These are phyloP conservation scores for Latrodectus geometricus DNA, from an alignment of 1,140 invertebrate species.

Conservation along the genomic window DNA sequence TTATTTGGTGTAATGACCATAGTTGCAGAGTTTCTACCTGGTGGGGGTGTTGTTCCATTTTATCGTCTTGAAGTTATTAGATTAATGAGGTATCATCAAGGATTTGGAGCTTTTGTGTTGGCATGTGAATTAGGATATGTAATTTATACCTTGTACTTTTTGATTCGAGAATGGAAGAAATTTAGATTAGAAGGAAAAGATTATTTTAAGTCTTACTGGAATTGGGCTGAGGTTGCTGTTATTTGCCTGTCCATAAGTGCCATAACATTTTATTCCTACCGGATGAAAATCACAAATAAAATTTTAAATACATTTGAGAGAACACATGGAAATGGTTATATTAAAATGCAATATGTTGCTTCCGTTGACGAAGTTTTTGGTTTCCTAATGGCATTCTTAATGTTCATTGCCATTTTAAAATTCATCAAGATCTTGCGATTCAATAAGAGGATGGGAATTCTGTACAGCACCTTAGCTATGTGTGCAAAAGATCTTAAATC, in stretches of 20 bases:
- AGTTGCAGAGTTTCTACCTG: slow-evolving; percentile 72
- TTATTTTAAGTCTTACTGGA: slow-evolving; percentile 72
- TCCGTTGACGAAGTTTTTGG: slow-evolving; percentile 72
- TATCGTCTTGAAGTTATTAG: slow-evolving; percentile 72
- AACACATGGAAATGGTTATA: slow-evolving; percentile 70
- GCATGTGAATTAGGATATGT: slow-evolving; percentile 69
- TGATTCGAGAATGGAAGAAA: slow-evolving; percentile 68
- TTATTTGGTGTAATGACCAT: slow-evolving; percentile 72
- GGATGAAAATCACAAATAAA: slow-evolving; percentile 68
- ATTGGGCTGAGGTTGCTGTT: slow-evolving; percentile 70
- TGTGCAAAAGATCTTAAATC: slow-evolving; percentile 69
- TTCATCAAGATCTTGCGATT: slow-evolving; percentile 72
- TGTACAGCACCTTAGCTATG: slow-evolving; percentile 67
- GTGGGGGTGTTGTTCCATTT: slow-evolving; percentile 71
- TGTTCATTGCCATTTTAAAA: slow-evolving; percentile 72
- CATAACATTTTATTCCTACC: slow-evolving; percentile 71
- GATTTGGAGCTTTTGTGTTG: slow-evolving; percentile 67
- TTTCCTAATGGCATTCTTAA: slow-evolving; percentile 69
- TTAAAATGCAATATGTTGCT: slow-evolving; percentile 72
- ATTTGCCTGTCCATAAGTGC: slow-evolving; percentile 69
- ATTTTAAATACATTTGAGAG: slow-evolving; percentile 69
- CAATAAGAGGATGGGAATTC: slow-evolving; percentile 68
- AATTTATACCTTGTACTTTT: slow-evolving; percentile 72
- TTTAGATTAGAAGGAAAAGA: slow-evolving; percentile 67
- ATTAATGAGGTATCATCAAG: slow-evolving; percentile 68